phyloP scores from a whole-genome alignment of 2,113 vertebrate genomes.

The Phycodurus eques region DNA sequence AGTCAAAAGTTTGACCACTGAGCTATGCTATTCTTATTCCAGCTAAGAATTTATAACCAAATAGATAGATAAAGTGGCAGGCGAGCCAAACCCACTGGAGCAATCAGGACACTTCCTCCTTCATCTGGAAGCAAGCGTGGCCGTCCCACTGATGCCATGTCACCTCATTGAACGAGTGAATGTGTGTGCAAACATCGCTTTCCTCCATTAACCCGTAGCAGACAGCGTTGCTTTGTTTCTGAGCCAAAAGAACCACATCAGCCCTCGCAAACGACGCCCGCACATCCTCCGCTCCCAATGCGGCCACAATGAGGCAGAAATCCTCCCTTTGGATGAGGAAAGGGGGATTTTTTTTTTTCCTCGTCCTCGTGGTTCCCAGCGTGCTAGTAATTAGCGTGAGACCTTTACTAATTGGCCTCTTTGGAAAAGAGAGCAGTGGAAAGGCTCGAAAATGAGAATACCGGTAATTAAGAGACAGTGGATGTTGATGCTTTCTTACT shows the following conservation, averaged over 20 bases:
- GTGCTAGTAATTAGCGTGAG: slow-evolving; percentile 42
- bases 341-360: slow-evolving; percentile 29
- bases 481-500: slow-evolving; percentile 1
- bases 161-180: slow-evolving; percentile 29
- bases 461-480: slow-evolving; percentile 14
- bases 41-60: not conserved
- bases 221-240: slow-evolving; percentile 60
- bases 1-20: slow-evolving; percentile 83
- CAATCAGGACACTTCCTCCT: slow-evolving; percentile 48
- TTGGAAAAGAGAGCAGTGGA: slow-evolving; percentile 20
- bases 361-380: slow-evolving; percentile 49
- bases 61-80: not conserved
- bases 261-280: slow-evolving; percentile 38
- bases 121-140: slow-evolving; percentile 34
- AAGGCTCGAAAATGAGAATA: not conserved
- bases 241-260: slow-evolving; percentile 60
- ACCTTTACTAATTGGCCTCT: slow-evolving; percentile 58
- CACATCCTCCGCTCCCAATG: slow-evolving; percentile 51
- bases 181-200: slow-evolving; percentile 18
- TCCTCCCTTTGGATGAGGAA: slow-evolving; percentile 48
- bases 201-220: slow-evolving; percentile 44
- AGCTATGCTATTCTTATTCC: slow-evolving; percentile 47
- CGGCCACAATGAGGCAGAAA: slow-evolving; percentile 55
- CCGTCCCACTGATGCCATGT: slow-evolving; percentile 41
- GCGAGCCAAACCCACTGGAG: slow-evolving; percentile 20